Base-by-base conservation (phyloP, 2,888 invertebrate genomes). In the Clepsis dumicolana region DNA sequence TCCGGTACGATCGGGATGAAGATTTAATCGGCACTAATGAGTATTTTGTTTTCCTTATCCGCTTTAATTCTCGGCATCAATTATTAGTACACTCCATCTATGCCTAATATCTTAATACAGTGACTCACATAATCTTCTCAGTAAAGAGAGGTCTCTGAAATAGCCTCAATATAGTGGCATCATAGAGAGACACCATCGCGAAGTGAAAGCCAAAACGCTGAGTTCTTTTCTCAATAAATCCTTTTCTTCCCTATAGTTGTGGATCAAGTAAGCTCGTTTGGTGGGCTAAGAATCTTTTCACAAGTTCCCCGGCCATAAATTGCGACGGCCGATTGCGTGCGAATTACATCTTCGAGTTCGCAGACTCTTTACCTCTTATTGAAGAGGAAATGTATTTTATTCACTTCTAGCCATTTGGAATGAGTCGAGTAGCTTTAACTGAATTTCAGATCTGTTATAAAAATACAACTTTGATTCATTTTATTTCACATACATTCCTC, bases 291-390 rank as follows among this genome's bases (percentile, higher is more conserved):
- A 78, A 72, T 75, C 79, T 79, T 81, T 81, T 80, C 81, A 74
- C 76, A 80, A 86, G 81, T 87, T 85, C 80, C 82, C 75, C 77
- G 77, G 76, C 83, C 74, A 85, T 86, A 86, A 88, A 87, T 86
- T 85, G 81, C 80, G 82, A 83, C 80, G 82, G 79, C 71, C 81
- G 86, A 86, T 85, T 86, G 82, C 82, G 81, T 83, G 81, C 78
- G 81, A 86, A 86, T 85, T 83, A 85, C 84, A 84, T 80, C 77
- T 75, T 70, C 70, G 74, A 84, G 84, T 83, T 85, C 80, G 79
- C 79, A 72, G 81, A 78, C 78, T 79, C 74, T 82, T 84, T 81
- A 84, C 80, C 77, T 78, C 71, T 59, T 63, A 67, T 70, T 67
- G 70, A 66, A 64, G 67, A 64, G 25, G 62, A 57, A 60, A 67